Evolutionary conservation across 2,888 invertebrate species (phyloP).

Genomic region (Endotricha flammealis): DNA sequence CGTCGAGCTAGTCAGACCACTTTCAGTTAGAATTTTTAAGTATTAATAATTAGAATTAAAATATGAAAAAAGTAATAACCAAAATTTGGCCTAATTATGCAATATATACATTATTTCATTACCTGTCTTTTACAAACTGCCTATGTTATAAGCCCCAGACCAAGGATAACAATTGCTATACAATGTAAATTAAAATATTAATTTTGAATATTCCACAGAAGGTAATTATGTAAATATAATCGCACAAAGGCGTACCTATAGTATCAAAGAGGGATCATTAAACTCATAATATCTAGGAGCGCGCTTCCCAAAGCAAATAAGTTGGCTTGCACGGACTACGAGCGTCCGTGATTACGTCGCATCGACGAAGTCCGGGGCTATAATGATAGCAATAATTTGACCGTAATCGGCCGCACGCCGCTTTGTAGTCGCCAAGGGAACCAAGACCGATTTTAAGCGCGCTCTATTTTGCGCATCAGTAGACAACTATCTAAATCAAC

Average conservation of each 20-base stretch:
- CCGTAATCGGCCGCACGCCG: constrained; percentile 68
- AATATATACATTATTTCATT: too few species aligned
- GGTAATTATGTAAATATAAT: not conserved
- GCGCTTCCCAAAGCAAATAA: constrained; percentile 29
- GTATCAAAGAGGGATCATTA: constrained; percentile 8
- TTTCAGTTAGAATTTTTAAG: too few species aligned
- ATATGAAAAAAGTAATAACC: too few species aligned
- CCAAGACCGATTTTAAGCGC: constrained; percentile 64
- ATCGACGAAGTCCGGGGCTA: constrained; percentile 49
- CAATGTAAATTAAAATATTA: not conserved
- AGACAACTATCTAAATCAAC: constrained; percentile 65
- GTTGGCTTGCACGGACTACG: constrained; percentile 44
- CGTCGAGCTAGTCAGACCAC: too few species aligned
- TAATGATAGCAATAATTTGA: constrained; percentile 75
- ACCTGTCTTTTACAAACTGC: too few species aligned
- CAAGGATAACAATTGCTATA: too few species aligned
- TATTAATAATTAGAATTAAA: too few species aligned
- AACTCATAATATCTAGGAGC: constrained; percentile 1
- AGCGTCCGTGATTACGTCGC: constrained; percentile 50
- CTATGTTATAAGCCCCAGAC: too few species aligned
- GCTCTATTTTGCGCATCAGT: constrained; percentile 66
- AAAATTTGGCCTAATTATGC: too few species aligned
- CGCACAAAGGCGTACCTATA: not conserved
- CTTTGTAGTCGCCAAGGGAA: constrained; percentile 71
- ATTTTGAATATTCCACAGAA: not conserved